Percentiles rank a stretch among this genome's conserved stretches.
Conservation (phyloP, 1,140 invertebrate species). For the Wasmannia auropunctata region DNA sequence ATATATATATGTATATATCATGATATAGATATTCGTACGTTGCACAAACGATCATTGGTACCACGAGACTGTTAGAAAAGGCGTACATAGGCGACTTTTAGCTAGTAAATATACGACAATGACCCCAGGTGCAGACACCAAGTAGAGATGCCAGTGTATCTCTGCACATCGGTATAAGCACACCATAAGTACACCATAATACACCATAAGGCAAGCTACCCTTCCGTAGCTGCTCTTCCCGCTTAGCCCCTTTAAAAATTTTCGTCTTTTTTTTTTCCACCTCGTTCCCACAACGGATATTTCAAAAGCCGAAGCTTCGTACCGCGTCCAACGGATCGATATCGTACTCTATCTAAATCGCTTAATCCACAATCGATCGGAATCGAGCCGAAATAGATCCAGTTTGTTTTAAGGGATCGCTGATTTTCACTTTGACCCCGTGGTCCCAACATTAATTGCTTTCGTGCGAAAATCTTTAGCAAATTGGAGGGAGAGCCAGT, state of each 20-base stretch:
- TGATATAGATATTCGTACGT: slow-evolving; percentile 68
- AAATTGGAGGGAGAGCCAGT: neutral
- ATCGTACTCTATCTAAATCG: slow-evolving; percentile 32
- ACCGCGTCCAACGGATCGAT: slow-evolving; percentile 54
- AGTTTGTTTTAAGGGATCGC: slow-evolving; percentile 1
- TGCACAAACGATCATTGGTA: slow-evolving; percentile 75
- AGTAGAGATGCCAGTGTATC: slow-evolving; percentile 80
- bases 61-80: slow-evolving; percentile 71
- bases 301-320: slow-evolving; percentile 50
- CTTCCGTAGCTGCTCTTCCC: slow-evolving; percentile 61
- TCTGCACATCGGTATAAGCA: slow-evolving; percentile 83
- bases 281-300: slow-evolving; percentile 23
- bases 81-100: slow-evolving; percentile 80
- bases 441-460: neutral
- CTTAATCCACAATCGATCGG: slow-evolving; percentile 9
- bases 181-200: slow-evolving; percentile 75
- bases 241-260: slow-evolving; percentile 28
- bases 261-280: neutral
- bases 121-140: slow-evolving; percentile 81
- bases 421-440: neutral
- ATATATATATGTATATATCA: slow-evolving; percentile 63
- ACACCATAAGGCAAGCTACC: slow-evolving; percentile 59
- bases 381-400: slow-evolving; percentile 10
- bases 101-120: slow-evolving; percentile 82
- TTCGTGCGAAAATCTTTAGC: neutral